Base-by-base conservation (phyloP, 2,888 invertebrate genomes). In the Icerya purchasi region DNA sequence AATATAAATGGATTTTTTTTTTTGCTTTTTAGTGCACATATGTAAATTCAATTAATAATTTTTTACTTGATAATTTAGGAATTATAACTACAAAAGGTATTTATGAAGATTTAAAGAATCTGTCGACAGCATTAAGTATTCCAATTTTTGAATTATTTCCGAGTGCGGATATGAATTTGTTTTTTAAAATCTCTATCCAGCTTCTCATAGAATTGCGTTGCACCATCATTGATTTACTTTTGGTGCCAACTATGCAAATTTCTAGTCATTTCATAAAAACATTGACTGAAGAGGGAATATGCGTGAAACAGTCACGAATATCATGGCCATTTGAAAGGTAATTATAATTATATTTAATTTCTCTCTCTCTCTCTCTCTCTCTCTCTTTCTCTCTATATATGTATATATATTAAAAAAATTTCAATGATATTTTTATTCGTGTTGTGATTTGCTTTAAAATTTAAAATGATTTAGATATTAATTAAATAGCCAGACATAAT, bases 41-140 rank as follows among this genome's bases (percentile, higher is more conserved):
- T n/a, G n/a, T n/a, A n/a, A n/a, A n/a, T n/a, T n/a, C n/a, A n/a
- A n/a, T n/a, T n/a, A n/a, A n/a, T n/a, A n/a, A n/a, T n/a, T n/a
- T n/a, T n/a, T n/a, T n/a, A n/a, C n/a, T n/a, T n/a, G n/a, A n/a
- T n/a, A n/a, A n/a, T 51, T 25, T 21, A 61, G 61, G 57, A 8
- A 54, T 61, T n/a, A 58, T 54, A 20, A 61, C 61, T 8, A 61
- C 61, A n/a, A 54, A 58, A 5, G 61, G 58, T 2, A 50, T 61
- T 19, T n/a, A 25, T 8, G 58, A 52, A 54, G 22, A 58, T 19
- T 14, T 22, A 2, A 36, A 1, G 0, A 22, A 24, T 22, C 51
- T 36, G 14, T 22, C 54, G 18, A 22, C 52, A 3, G 22, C 51
- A 50, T 3, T 58, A 21, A 53, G 54, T 20, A 51, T 61, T 18